Base-by-base conservation (phyloP, 2,113 vertebrate genomes). In the Forbesichthys agassizii region DNA sequence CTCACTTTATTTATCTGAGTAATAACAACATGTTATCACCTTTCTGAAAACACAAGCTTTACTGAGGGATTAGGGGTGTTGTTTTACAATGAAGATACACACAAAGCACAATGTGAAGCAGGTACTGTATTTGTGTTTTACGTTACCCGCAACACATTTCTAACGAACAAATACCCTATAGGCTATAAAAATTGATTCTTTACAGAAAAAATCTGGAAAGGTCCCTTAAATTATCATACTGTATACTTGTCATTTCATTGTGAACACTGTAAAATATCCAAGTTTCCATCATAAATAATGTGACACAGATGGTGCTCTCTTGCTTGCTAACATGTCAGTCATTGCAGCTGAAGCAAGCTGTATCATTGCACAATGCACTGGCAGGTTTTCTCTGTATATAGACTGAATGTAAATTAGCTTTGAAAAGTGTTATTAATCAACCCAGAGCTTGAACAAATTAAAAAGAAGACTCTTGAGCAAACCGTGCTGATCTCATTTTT, bases 351-450 rank as follows among this genome's bases (percentile, higher is more conserved):
- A 5, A 42, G 36, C 36, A 42, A 6, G 36, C 36, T 42, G 36
- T 42, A 83, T 85, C 81, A 82, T 33, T 69, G 70, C 62, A 36
- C 69, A 82, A 84, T 65, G 36, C 71, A 75, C 79, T 68, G 84
- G 78, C 79, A 85, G 88, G 86, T 76, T 51, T 11, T 82, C 69
- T 75, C 4, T 16, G 13, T 16, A 7, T 3, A 7, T 68, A 79
- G 84, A 77, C 76, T 77, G 88, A 88, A 88, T 87, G 87, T 82
- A 77, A 81, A 87, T 78, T 78, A 79, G 82, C 65, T 66, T 76
- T 64, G 77, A 77, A 78, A 90, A 89, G 62, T 78, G 81, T 67
- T 80, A 86, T 89, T 87, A 87, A 88, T 87, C 81, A 89, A 88
- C 86, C 85, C 86, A 86, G 84, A 87, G 77, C 79, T 56, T 53